Base-by-base conservation (phyloP, 2,888 invertebrate genomes). In the Volucella bombylans region DNA sequence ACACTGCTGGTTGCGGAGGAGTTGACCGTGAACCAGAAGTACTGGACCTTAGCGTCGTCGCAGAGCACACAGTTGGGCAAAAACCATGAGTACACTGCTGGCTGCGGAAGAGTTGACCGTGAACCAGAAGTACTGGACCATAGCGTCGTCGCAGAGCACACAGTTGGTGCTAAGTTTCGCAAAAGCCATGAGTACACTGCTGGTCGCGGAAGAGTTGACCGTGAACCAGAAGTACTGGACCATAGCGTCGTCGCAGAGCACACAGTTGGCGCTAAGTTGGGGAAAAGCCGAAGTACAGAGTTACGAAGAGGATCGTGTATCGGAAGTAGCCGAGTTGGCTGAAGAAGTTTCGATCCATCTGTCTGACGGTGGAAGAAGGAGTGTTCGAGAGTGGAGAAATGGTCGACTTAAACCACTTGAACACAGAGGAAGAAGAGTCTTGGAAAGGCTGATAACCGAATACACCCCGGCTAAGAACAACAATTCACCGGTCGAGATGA, bases 401-500 rank as follows among this genome's bases (percentile, higher is more conserved):
- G 18, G 18, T 31, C 64, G 38, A 2, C 8, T 4, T 49, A 31
- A 15, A 54, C 15, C 41, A 54, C 15, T 4, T n/a, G 54, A 11
- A 43, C 52, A 41, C 18, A 23, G 18, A 23, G 18, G 3, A 23
- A 23, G 18, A 23, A 23, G 3, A 23, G 18, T 23, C 18, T 23
- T 23, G 18, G 18, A 23, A 23, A 23, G 3, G 18, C 18, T 23
- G 18, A 23, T 23, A 23, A 23, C 18, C 18, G 18, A 23, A 1
- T 2, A 49, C 50, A 14, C 49, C 47, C 49, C 64, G 38, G 8
- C 8, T 4, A 64, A 31, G 39, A 67, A 43, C 52, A 54, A 43
- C 4, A 23, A 67, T 9, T 54, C 52, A 52, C 52, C 18, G 11
- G 43, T 67, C 14, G 52, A 52, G 43, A 67, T 67, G 52, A 67